phyloP scores from a whole-genome alignment of 1,140 invertebrate species.

The Diuraphis noxia region DNA sequence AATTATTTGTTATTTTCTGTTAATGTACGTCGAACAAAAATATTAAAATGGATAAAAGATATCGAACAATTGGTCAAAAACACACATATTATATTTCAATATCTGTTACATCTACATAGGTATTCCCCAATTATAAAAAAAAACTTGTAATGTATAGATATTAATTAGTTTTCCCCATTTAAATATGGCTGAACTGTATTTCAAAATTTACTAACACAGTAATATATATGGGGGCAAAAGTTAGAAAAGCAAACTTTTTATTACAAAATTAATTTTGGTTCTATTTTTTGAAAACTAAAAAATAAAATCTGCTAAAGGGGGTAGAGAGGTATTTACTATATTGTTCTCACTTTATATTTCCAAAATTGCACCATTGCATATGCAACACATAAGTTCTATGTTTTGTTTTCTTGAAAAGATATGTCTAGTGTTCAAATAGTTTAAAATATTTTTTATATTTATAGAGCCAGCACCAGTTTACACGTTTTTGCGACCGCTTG shows the following conservation, averaged over 20 bases:
- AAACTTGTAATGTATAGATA: too few species aligned
- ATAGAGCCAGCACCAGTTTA: conserved; percentile 91
- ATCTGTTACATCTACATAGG: too few species aligned
- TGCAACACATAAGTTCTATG: background rate
- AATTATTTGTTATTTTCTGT: background rate
- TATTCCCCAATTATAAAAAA: too few species aligned
- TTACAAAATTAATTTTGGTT: background rate
- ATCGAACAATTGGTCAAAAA: background rate
- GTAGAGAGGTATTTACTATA: too few species aligned
- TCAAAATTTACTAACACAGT: too few species aligned
- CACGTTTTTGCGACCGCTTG: conserved; percentile 85
- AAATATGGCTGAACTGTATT: too few species aligned
- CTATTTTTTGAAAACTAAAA: background rate
- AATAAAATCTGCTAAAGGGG: background rate
- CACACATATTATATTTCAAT: too few species aligned
- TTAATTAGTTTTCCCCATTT: too few species aligned
- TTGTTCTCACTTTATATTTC: background rate
- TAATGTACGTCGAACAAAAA: background rate
- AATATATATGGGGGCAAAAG: too few species aligned
- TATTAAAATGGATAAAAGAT: background rate
- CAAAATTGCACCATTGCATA: background rate
- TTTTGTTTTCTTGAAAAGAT: background rate
- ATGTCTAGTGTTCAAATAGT: background rate
- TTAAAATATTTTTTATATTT: conserved; percentile 53
- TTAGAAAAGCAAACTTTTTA: too few species aligned